Conservation (phyloP, 2,113 vertebrate species). For the Sebastes schlegelii region DNA sequence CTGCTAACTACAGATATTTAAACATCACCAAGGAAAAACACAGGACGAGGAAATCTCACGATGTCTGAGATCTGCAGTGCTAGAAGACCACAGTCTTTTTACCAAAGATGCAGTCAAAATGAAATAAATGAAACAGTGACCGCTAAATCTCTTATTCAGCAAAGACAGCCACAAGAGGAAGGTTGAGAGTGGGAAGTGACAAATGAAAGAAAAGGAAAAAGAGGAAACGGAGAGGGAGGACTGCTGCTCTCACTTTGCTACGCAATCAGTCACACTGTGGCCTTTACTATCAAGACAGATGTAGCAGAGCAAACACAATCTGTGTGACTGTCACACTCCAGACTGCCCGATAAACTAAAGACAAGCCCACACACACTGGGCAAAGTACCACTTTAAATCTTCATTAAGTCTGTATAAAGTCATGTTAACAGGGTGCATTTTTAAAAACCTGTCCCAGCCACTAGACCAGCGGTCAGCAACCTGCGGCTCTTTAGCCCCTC, state of each 20-base stretch:
- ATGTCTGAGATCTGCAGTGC: background rate
- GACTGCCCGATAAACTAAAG: background rate
- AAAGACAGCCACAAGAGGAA: conserved; percentile 9
- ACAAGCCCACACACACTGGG: background rate
- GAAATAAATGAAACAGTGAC: conserved; percentile 9
- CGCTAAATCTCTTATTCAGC: conserved; percentile 19
- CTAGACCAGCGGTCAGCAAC: too few species aligned
- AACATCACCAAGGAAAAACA: background rate
- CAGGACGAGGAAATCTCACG: background rate
- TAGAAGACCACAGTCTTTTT: background rate
- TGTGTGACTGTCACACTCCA: conserved; percentile 35
- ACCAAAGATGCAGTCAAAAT: background rate
- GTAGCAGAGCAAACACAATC: conserved; percentile 33
- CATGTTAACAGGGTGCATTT: background rate
- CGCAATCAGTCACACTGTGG: conserved; percentile 21
- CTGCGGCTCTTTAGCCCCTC: too few species aligned
- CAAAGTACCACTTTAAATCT: background rate
- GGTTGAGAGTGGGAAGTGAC: background rate
- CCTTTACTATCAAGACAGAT: conserved; percentile 23
- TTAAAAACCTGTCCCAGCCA: too few species aligned
- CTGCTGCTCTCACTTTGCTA: conserved; percentile 12
- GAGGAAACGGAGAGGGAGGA: background rate
- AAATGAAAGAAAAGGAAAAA: background rate
- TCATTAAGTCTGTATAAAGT: background rate
- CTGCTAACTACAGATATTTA: background rate